Evolutionary conservation across 2,888 invertebrate species (phyloP).

Genomic region (Trichogramma evanescens): DNA sequence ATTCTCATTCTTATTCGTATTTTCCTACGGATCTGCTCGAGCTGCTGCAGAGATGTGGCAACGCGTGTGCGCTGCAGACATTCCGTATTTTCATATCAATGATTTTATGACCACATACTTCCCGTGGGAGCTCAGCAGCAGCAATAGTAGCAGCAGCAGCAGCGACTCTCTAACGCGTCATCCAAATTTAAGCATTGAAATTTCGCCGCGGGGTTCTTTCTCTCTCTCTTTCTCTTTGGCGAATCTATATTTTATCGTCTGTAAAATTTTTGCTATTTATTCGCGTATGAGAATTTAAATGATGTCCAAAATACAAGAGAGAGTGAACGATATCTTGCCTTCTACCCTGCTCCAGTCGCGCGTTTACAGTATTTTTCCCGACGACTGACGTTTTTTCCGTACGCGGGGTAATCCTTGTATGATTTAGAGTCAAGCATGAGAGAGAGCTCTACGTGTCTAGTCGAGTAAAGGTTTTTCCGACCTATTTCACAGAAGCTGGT

Average conservation of each 20-base stretch:
- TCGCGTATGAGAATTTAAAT: constrained; percentile 49
- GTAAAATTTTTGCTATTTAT: constrained; percentile 49
- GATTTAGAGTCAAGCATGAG: constrained; percentile 36
- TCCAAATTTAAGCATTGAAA: not conserved
- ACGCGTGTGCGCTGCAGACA: constrained; percentile 6
- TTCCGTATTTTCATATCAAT: constrained; percentile 48
- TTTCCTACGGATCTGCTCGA: not conserved
- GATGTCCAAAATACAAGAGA: constrained; percentile 41
- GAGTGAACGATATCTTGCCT: not conserved
- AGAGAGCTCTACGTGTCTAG: constrained; percentile 11
- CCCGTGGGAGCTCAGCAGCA: constrained; percentile 29
- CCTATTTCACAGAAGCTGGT: too few relatives aligned
- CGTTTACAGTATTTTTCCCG: not conserved
- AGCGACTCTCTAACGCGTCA: not conserved
- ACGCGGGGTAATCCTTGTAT: constrained; percentile 39
- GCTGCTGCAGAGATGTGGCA: not conserved
- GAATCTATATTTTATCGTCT: constrained; percentile 49
- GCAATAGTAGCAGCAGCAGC: not conserved
- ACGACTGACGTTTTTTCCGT: not conserved
- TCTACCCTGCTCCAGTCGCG: constrained; percentile 3
- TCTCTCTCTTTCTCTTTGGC: constrained; percentile 21
- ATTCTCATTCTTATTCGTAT: too few relatives aligned
- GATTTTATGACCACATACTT: constrained; percentile 46
- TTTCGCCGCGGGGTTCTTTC: constrained; percentile 31
- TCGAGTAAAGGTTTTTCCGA: constrained; percentile 1